Evolutionary conservation across 2,797 vertebrate species (phyloP).

Genomic region (Halcyon chelicuti): DNA sequence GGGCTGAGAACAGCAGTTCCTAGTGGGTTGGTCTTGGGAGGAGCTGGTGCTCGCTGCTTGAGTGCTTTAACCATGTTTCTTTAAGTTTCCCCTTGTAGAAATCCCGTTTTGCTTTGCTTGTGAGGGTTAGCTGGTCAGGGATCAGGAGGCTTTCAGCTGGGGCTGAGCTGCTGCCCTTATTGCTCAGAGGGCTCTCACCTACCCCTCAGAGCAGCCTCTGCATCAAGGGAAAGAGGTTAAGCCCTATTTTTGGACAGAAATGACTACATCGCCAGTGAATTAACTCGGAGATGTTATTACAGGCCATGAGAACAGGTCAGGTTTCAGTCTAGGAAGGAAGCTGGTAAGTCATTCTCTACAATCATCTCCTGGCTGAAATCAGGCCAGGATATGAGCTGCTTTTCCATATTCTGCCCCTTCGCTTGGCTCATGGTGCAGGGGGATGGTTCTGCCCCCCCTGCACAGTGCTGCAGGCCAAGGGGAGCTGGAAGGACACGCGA

Average conservation of each 20-base stretch:
- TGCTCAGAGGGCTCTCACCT: not conserved
- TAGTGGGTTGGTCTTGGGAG: not conserved
- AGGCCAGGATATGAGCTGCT: not conserved
- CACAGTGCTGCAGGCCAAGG: accelerated
- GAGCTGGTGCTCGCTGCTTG: not conserved
- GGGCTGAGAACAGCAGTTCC: not conserved
- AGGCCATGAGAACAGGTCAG: not conserved
- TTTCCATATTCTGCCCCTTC: not conserved
- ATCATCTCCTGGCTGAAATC: not conserved
- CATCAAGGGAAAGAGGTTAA: not conserved
- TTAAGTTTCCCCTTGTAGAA: not conserved
- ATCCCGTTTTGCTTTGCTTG: not conserved
- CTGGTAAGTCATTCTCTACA: not conserved
- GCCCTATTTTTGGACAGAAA: not conserved
- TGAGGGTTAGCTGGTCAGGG: not conserved
- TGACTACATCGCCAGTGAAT: not conserved
- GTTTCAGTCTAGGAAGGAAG: constrained; percentile 9
- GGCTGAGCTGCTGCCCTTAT: not conserved
- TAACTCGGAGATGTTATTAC: not conserved
- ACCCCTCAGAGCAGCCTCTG: not conserved
- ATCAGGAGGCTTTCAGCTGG: not conserved
- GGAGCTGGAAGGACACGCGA: not conserved
- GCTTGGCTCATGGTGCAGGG: not conserved
- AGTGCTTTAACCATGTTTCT: not conserved
- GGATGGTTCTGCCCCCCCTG: not conserved